These are phyloP conservation scores for Drosophila nr. fundita DNA, from an alignment of 2,888 invertebrate species.

Conservation along the genomic window DNA sequence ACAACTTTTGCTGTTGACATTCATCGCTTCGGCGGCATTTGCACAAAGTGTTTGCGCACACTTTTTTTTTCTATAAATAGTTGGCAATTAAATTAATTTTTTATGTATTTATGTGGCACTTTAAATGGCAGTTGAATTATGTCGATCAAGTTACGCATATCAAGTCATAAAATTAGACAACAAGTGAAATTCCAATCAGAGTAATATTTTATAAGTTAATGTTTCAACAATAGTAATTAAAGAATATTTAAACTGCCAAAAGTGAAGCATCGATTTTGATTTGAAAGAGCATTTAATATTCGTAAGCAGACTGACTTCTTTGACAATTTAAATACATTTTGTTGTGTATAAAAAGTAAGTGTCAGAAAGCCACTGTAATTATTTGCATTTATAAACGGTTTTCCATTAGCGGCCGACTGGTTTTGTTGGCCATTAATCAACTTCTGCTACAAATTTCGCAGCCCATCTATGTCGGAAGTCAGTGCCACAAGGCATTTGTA, in stretches of 20 bases:
- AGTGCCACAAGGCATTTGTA: constrained; percentile 10
- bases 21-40: constrained; percentile 63
- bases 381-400: background rate
- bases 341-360: background rate
- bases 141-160: constrained; percentile 5
- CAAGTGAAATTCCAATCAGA: background rate
- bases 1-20: constrained; percentile 62
- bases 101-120: constrained; percentile 22
- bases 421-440: background rate
- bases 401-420: background rate
- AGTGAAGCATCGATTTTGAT: background rate
- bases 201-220: background rate
- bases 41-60: constrained; percentile 57
- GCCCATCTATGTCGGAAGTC: background rate
- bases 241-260: background rate
- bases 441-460: background rate
- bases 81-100: constrained; percentile 60
- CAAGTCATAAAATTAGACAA: background rate
- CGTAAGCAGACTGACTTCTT: background rate
- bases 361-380: background rate
- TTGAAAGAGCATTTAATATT: background rate
- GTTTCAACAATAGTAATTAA: too few relatives aligned
- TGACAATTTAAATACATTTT: background rate
- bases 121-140: constrained; percentile 13
- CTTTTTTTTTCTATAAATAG: constrained; percentile 49